Evolutionary conservation across 2,797 vertebrate species (phyloP).

Genomic region (Megaceryle alcyon): DNA sequence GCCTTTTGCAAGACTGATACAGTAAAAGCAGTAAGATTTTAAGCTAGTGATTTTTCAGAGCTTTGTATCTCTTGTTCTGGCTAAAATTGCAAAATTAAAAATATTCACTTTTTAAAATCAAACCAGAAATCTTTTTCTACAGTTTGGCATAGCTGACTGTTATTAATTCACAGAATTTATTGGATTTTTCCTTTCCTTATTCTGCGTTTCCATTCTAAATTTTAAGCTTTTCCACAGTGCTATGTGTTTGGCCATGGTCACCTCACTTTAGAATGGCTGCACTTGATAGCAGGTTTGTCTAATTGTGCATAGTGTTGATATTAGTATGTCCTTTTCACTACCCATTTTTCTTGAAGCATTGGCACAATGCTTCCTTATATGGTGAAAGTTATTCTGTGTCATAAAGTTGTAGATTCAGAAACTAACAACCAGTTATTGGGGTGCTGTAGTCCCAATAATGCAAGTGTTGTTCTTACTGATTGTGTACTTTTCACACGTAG

Average conservation of each 20-base stretch:
- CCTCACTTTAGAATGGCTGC: neutral
- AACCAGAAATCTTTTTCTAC: neutral
- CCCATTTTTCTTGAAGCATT: neutral
- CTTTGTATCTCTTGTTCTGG: neutral
- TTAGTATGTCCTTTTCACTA: neutral
- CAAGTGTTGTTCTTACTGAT: neutral
- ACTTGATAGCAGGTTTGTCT: neutral
- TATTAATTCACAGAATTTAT: neutral
- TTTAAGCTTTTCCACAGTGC: neutral
- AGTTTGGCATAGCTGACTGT: neutral
- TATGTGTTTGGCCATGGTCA: neutral
- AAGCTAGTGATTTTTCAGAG: neutral
- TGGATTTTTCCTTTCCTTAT: neutral
- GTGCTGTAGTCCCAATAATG: neutral
- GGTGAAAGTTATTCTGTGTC: neutral
- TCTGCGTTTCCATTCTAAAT: neutral
- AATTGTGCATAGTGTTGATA: neutral
- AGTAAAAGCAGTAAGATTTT: neutral
- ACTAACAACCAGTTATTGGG: neutral
- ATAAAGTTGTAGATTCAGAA: neutral
- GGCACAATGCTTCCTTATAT: neutral
- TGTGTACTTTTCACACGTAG: neutral
- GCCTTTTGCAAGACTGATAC: neutral
- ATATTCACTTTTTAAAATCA: neutral
- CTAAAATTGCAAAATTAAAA: neutral